These are phyloP conservation scores for Triplophysa bombifrons DNA, from an alignment of 2,797 vertebrate species.

Conservation along the genomic window DNA sequence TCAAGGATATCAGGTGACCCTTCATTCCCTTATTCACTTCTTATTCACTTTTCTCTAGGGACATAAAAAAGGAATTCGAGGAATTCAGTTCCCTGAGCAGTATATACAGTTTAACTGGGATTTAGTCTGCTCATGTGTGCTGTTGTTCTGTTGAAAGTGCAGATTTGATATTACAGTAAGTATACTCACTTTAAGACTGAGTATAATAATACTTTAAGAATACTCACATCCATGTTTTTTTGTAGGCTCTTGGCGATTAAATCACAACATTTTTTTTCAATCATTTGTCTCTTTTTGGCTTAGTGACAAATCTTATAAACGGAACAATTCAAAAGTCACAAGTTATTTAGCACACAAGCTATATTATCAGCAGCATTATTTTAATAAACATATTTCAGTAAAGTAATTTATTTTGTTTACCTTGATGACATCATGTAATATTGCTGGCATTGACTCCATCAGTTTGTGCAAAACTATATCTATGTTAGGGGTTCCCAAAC, in stretches of 20 bases:
- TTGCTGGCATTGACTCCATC: neutral
- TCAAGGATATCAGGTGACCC: conserved; percentile 94
- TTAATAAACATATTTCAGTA: no score
- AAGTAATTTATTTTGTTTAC: neutral
- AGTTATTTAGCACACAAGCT: neutral
- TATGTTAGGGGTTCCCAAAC: neutral
- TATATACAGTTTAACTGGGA: neutral
- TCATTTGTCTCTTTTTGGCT: neutral
- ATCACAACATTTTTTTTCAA: neutral
- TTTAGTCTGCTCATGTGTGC: neutral
- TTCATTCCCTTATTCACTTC: neutral
- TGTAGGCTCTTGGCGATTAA: neutral
- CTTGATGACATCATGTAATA: neutral
- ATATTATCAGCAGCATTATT: neutral
- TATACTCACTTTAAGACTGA: no score
- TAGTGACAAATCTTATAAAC: neutral
- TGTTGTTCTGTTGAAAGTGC: neutral
- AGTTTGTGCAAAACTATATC: neutral
- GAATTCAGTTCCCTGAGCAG: neutral
- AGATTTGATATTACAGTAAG: neutral
- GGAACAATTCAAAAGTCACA: neutral
- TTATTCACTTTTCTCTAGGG: neutral
- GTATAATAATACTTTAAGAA: no score
- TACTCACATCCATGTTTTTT: neutral
- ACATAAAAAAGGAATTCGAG: neutral